phyloP scores from a whole-genome alignment of 2,113 vertebrate genomes.

The Herpetotheres cachinnans region DNA sequence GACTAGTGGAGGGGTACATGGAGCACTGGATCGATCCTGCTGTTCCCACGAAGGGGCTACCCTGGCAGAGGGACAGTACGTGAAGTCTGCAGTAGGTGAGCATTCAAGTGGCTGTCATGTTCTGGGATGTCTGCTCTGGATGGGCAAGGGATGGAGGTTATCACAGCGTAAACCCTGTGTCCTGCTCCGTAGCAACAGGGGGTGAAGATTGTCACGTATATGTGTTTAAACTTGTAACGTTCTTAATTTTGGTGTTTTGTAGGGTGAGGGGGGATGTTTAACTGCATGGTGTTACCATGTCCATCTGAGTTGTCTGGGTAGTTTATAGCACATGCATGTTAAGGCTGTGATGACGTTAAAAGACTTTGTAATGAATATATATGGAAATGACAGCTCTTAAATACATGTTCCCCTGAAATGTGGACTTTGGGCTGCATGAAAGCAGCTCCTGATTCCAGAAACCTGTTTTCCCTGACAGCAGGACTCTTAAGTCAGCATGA shows the following conservation, averaged over 20 bases:
- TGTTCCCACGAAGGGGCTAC: neutral
- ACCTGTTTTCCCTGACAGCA: neutral
- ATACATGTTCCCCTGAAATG: neutral
- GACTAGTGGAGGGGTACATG: neutral
- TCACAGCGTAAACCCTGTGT: neutral
- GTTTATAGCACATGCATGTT: rapidly evolving
- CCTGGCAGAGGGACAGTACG: rapidly evolving
- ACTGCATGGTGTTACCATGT: neutral
- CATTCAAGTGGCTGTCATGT: neutral
- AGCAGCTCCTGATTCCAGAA: neutral
- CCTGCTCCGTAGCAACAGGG: neutral
- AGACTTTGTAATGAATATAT: neutral
- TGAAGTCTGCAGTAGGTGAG: neutral
- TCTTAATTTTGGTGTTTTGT: neutral
- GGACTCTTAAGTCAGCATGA: neutral
- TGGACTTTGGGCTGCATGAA: neutral
- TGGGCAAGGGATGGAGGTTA: neutral
- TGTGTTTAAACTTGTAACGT: neutral
- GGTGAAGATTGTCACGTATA: neutral
- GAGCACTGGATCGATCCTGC: neutral
- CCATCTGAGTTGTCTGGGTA: too few species aligned
- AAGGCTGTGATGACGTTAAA: neutral
- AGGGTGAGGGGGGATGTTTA: neutral
- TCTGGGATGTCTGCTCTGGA: neutral
- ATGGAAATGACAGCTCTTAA: neutral